These are phyloP conservation scores for Octomys mimax DNA, from an alignment of 2,797 vertebrate species.

Conservation along the genomic window DNA sequence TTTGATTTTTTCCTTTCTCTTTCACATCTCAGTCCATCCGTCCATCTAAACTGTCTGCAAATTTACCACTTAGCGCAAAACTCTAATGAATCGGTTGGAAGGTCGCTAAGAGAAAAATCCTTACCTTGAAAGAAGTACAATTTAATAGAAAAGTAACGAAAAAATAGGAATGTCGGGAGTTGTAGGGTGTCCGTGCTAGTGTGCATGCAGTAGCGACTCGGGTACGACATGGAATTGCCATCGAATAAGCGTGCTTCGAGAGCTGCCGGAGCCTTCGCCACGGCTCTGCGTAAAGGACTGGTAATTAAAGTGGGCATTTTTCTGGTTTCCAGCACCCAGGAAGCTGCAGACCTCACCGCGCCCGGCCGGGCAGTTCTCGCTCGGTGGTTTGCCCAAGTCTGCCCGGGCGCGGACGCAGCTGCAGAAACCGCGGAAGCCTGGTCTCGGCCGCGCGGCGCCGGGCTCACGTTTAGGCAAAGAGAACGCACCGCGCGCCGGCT, in stretches of 20 bases:
- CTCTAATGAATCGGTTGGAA: background rate
- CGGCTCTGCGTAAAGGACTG: background rate
- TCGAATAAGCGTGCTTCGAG: accelerated
- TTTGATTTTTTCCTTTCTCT: background rate
- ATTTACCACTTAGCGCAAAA: background rate
- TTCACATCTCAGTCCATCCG: background rate
- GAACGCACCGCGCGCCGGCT: accelerated
- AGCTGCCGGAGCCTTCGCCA: background rate
- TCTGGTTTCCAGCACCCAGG: background rate
- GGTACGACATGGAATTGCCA: accelerated
- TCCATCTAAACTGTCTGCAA: background rate
- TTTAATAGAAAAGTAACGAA: background rate
- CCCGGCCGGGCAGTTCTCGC: background rate
- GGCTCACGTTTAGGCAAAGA: background rate
- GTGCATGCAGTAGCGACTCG: background rate
- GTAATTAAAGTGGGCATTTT: accelerated
- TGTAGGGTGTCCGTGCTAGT: background rate
- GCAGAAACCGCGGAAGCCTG: background rate
- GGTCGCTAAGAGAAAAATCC: background rate
- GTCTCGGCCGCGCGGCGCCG: background rate
- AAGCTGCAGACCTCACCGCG: background rate
- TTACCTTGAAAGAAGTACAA: background rate
- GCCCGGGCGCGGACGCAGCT: background rate
- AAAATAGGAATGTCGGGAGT: background rate
- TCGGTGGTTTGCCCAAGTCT: no score